phyloP scores from a whole-genome alignment of 2,888 invertebrate genomes.

The Eueremaeus valkanovi region DNA sequence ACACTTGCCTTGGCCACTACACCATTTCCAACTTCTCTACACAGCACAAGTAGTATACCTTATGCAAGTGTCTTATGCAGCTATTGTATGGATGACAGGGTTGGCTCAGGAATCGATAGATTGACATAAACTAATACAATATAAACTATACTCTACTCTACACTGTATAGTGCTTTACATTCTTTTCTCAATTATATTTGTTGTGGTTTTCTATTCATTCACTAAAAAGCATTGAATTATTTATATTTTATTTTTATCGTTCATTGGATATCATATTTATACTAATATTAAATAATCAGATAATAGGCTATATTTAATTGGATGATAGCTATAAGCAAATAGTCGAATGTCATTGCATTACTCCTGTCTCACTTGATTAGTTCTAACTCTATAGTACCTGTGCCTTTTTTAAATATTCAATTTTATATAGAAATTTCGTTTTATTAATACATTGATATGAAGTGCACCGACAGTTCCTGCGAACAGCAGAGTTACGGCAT shows the following conservation, averaged over 20 bases:
- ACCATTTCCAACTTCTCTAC: too few relatives aligned
- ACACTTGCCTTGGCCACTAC: conserved; percentile 23
- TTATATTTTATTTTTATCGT: conserved; percentile 24
- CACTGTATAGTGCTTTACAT: not conserved
- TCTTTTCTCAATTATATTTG: not conserved
- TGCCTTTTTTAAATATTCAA: not conserved
- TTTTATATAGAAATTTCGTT: too few relatives aligned
- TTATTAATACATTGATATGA: not conserved
- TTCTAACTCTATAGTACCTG: not conserved
- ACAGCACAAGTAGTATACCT: too few relatives aligned
- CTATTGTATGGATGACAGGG: too few relatives aligned
- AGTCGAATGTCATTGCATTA: too few relatives aligned
- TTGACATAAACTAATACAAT: too few relatives aligned
- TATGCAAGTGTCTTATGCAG: too few relatives aligned
- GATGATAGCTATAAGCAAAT: not conserved
- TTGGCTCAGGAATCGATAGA: too few relatives aligned
- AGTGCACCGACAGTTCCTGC: not conserved
- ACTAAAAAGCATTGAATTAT: not conserved
- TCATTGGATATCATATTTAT: conserved; percentile 24
- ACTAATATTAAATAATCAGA: not conserved
- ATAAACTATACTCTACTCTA: too few relatives aligned
- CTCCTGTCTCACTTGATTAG: too few relatives aligned
- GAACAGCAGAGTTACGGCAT: not conserved
- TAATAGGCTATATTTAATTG: not conserved
- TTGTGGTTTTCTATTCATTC: not conserved